These are phyloP conservation scores for Catharus ustulatus DNA, from an alignment of 2,797 vertebrate species.

Conservation along the genomic window DNA sequence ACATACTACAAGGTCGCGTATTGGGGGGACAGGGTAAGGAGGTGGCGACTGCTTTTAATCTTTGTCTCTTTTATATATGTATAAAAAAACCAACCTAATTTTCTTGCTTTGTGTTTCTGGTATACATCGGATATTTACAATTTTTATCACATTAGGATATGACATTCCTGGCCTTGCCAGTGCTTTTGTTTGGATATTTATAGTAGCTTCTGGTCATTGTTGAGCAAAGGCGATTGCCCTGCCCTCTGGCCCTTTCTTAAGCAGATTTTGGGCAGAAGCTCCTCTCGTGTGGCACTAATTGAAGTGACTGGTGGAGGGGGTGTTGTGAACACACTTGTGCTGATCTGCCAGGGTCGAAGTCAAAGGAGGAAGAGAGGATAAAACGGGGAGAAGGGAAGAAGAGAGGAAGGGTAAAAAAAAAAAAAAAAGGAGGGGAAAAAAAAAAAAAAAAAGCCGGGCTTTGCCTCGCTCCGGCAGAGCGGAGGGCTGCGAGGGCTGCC, in stretches of 20 bases:
- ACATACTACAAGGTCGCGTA: not conserved
- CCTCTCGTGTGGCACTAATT: conserved; percentile 86
- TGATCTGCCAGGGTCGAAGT: conserved; percentile 86
- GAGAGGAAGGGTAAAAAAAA: no score
- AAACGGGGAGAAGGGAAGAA: not conserved
- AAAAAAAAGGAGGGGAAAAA: no score
- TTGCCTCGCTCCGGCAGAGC: conserved; percentile 79
- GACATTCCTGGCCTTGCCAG: conserved; percentile 70
- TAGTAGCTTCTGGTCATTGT: conserved; percentile 76
- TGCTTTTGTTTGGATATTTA: conserved; percentile 74
- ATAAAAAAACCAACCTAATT: not conserved
- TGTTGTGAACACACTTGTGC: conserved; percentile 80
- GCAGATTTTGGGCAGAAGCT: conserved; percentile 84
- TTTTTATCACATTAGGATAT: conserved; percentile 61
- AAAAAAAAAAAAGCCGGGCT: not conserved
- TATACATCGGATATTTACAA: not conserved
- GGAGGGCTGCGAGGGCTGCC: conserved; percentile 83
- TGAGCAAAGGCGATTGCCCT: conserved; percentile 80
- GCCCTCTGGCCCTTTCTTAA: conserved; percentile 83
- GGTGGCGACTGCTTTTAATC: not conserved
- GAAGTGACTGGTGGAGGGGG: conserved; percentile 84
- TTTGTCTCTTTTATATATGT: not conserved
- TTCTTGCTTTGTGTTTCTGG: not conserved
- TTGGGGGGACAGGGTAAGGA: not conserved
- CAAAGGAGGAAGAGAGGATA: not conserved